A percentile compares a stretch with the other conserved stretches of the same genome.
phyloP scores from a whole-genome alignment of 2,888 invertebrate species.

The Erannis defoliaria region DNA sequence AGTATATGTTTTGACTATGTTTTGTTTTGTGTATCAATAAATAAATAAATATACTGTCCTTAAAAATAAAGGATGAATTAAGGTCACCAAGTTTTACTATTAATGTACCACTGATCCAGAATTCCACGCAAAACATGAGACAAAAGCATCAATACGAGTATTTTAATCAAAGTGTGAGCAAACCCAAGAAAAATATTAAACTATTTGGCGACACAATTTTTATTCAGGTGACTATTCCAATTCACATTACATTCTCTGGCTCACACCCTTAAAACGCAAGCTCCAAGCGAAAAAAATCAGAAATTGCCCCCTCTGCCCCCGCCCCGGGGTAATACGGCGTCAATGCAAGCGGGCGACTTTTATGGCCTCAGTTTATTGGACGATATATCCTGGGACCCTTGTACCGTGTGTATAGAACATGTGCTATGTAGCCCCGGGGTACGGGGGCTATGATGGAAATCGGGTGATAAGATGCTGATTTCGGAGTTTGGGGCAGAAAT shows the following conservation, averaged over 20 bases:
- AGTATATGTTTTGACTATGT: no score
- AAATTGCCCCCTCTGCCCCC: constrained; percentile 53
- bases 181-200: not conserved
- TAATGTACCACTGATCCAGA: no score
- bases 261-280: constrained; percentile 21
- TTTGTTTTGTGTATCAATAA: no score
- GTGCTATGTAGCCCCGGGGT: constrained; percentile 59
- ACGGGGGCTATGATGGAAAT: constrained; percentile 43
- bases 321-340: constrained; percentile 68
- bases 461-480: constrained; percentile 34
- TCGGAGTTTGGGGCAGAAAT: not conserved
- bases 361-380: constrained; percentile 78
- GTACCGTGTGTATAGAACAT: constrained; percentile 70
- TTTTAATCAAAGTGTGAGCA: not conserved
- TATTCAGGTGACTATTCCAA: not conserved
- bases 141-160: not conserved
- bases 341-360: constrained; percentile 68
- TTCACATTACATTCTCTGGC: not conserved
- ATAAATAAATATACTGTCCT: no score
- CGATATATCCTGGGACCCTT: constrained; percentile 73
- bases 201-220: not conserved
- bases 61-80: no score
- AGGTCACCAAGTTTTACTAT: no score
- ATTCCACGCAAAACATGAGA: not conserved
- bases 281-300: constrained; percentile 46